Base-by-base conservation (phyloP, 2,888 invertebrate species). In the Dynastes tityus region DNA sequence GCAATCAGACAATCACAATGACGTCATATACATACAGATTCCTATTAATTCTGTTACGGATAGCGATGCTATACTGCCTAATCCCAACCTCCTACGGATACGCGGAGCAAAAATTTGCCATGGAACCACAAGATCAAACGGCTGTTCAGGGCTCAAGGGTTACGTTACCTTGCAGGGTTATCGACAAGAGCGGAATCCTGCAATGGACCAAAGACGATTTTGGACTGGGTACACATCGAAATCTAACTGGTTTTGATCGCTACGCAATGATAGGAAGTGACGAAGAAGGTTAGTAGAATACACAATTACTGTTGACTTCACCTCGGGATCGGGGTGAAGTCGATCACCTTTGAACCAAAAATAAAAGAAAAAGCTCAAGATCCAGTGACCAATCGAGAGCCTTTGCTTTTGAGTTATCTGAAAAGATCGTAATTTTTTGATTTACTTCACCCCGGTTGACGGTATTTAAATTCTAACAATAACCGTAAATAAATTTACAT, bases 181-280 rank as follows among this genome's bases (percentile, higher is more conserved):
- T 96, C 87, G 94, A 95, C 86, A 96, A 97, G 88, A 93, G 92
- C 64, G 98, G 98, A 0, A 93, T 94, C 76, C 91, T 98, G 76
- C 98, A 98, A 88, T 99, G 99, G 99, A 98, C 98, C 78, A 96
- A 97, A 87, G 97, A 98, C 86, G 98, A 97, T 87, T 98, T 98
- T 86, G 98, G 98, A 0, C 91, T 99, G 49, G 98, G 98, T 1
- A 93, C 95, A 0, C 96, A 97, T 86, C 91, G 98, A 82, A 95
- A 96, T 84, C 91, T 98, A 79, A 95, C 96, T 80, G 97, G 97
- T 55, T 98, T 96, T 89, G 96, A 97, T 80, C 92, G 98, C 79
- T 98, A 98, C 89, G 93, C 95, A 82, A 98, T 99, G 98, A 95
- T 98, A 82, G 98, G 98, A 64, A 97, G 95, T 86, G 97, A 97